phyloP scores from a whole-genome alignment of 2,113 vertebrate genomes.

The Microcebus murinus region DNA sequence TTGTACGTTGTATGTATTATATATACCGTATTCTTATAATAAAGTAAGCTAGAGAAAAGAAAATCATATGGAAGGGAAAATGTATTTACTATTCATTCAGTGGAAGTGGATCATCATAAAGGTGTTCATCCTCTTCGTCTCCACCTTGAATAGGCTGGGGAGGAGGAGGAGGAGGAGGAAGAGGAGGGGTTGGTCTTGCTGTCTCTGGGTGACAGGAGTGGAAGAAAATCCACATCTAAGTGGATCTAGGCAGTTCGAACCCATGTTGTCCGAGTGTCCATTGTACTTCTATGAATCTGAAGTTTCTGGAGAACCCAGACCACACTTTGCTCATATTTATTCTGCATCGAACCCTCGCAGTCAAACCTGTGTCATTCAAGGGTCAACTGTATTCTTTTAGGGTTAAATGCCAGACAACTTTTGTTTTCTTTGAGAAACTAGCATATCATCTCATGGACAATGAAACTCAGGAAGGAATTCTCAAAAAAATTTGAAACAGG shows the following conservation, averaged over 20 bases:
- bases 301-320: background rate
- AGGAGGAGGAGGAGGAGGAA: background rate
- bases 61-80: background rate
- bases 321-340: background rate
- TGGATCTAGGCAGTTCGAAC: background rate
- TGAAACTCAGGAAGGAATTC: background rate
- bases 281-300: background rate
- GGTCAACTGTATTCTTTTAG: background rate
- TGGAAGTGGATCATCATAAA: background rate
- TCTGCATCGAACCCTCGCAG: background rate
- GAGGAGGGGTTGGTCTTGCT: background rate
- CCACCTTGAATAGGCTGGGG: background rate
- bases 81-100: background rate
- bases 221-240: background rate
- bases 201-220: background rate
- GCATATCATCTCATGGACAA: background rate
- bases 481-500: background rate
- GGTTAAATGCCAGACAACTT: background rate
- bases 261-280: background rate
- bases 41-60: background rate
- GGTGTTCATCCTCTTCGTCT: background rate
- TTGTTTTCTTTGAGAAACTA: background rate
- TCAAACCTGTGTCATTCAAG: background rate
- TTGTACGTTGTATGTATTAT: background rate
- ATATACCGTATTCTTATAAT: background rate